Percentiles rank a stretch among this genome's conserved stretches.
phyloP scores from a whole-genome alignment of 2,113 vertebrate species.

The western clawed frog (Xenopus tropicalis) region UCB_Xtro_10.0 CM004443.2:137669001-137669500 shows the following conservation, averaged over 20 bases:
- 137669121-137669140: conserved; percentile 29
- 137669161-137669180: conserved; percentile 4
- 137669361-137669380: too few species aligned
- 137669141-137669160: conserved; percentile 1
- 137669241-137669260: not conserved
- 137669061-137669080: conserved; percentile 23
- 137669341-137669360: too few species aligned
- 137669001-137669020: conserved; percentile 37
- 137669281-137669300: not conserved
- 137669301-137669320: not conserved
- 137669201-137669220: not conserved
- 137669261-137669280: conserved; percentile 2
- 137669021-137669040: conserved; percentile 30
- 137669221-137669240: not conserved
- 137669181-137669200: conserved; percentile 15
- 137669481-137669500: too few species aligned
- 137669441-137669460: too few species aligned
- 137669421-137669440: too few species aligned
- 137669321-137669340: not conserved
- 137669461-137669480: too few species aligned
- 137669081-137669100: conserved; percentile 10
- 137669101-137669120: conserved; percentile 6
- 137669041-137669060: conserved; percentile 16
- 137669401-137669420: too few species aligned
- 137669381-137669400: too few species aligned